Percentiles rank a stretch among this genome's conserved stretches.
These are phyloP conservation scores for Cotesia vestalis DNA, from an alignment of 1,140 invertebrate species.

Conservation along the genomic window DNA sequence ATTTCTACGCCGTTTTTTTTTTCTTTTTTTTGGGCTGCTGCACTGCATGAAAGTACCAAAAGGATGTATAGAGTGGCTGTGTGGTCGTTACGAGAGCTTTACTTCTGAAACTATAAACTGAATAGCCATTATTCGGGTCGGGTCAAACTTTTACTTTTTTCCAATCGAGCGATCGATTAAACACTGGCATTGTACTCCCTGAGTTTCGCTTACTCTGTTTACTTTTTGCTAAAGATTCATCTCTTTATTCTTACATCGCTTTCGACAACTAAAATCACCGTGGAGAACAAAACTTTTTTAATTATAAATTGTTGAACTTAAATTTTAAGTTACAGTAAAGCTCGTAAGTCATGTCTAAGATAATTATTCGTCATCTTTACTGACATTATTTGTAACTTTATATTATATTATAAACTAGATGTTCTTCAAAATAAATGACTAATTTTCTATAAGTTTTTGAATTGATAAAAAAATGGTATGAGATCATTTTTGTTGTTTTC, in stretches of 20 bases:
- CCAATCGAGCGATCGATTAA: constrained; percentile 7
- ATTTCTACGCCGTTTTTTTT: neutral
- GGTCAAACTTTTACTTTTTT: constrained; percentile 40
- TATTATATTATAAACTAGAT: too few species aligned
- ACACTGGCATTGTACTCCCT: neutral
- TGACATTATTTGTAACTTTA: too few species aligned
- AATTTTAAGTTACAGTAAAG: too few species aligned
- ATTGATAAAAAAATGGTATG: too few species aligned
- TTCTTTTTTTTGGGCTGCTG: too few species aligned
- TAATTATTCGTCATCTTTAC: too few species aligned
- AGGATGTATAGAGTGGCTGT: neutral
- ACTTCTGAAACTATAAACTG: neutral
- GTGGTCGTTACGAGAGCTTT: constrained; percentile 21
- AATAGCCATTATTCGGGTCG: constrained; percentile 33
- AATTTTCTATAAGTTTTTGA: too few species aligned
- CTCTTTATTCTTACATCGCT: neutral
- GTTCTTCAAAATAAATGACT: too few species aligned
- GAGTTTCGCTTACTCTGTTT: neutral
- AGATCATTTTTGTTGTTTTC: too few species aligned
- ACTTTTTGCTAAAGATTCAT: neutral
- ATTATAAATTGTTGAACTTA: neutral
- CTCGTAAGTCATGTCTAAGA: too few species aligned
- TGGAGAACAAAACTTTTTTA: too few species aligned
- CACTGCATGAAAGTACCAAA: neutral
- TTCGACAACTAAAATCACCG: neutral